phyloP scores from a whole-genome alignment of 1,140 invertebrate species.

The Araneus ventricosus region DNA sequence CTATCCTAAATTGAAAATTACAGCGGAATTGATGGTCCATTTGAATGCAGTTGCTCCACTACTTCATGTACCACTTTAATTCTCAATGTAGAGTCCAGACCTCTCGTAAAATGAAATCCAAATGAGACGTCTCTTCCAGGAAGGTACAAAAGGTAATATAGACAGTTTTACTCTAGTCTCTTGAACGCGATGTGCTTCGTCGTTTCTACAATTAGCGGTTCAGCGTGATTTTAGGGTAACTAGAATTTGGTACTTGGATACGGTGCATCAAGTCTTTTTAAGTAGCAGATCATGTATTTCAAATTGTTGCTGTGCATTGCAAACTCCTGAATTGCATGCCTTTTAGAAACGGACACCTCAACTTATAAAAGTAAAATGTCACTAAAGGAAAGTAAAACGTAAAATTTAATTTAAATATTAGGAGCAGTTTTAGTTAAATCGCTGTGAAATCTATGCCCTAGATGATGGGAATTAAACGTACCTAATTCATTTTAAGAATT shows the following conservation, averaged over 20 bases:
- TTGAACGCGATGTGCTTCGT: background rate
- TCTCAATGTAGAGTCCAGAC: background rate
- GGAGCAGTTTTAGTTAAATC: too few relatives aligned
- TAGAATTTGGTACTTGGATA: background rate
- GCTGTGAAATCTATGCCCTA: too few relatives aligned
- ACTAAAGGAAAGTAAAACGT: too few relatives aligned
- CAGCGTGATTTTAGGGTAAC: background rate
- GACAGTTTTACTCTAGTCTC: slow-evolving; percentile 37
- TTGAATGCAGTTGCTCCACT: background rate
- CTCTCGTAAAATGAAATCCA: slow-evolving; percentile 27
- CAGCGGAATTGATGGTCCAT: background rate
- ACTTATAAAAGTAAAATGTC: too few relatives aligned
- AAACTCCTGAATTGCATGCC: too few relatives aligned
- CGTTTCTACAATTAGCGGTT: background rate
- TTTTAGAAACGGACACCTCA: too few relatives aligned
- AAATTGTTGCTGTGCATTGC: too few relatives aligned
- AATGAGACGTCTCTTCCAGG: background rate
- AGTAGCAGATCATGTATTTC: too few relatives aligned
- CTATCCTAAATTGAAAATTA: slow-evolving; percentile 16
- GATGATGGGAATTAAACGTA: too few relatives aligned
- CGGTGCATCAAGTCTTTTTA: background rate
- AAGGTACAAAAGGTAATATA: slow-evolving; percentile 35
- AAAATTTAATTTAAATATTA: too few relatives aligned
- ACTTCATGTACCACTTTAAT: background rate
- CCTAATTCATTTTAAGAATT: too few relatives aligned